Percentiles rank a stretch among this genome's conserved stretches.
These are phyloP conservation scores for Bombyx mandarina DNA, from an alignment of 1,140 invertebrate species.

Conservation along the genomic window DNA sequence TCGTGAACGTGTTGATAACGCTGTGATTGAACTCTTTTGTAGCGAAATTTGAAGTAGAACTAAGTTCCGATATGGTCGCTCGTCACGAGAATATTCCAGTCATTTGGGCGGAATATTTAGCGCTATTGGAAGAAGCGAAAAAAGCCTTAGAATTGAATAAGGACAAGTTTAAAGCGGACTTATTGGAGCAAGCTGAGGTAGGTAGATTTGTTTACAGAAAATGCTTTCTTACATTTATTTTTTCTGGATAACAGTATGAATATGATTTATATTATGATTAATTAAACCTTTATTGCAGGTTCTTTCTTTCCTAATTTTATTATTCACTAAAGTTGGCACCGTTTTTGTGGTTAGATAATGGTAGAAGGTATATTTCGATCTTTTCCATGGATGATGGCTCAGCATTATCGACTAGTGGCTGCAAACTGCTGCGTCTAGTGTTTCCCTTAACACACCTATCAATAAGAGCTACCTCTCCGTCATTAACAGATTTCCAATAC, in stretches of 20 bases:
- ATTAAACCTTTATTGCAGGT: background rate
- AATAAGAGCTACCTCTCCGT: no score
- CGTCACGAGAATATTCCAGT: slow-evolving; percentile 75
- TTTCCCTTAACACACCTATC: no score
- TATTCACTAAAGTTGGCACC: slow-evolving; percentile 3
- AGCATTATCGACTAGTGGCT: no score
- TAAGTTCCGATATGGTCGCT: slow-evolving; percentile 72
- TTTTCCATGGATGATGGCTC: no score
- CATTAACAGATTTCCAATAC: no score
- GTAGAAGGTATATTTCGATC: no score
- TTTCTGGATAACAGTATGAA: no score
- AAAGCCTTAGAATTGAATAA: slow-evolving; percentile 78
- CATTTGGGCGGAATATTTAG: slow-evolving; percentile 78
- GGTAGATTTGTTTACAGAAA: background rate
- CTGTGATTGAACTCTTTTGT: slow-evolving; percentile 5
- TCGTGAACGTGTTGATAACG: background rate
- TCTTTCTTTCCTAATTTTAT: background rate
- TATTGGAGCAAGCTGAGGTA: slow-evolving; percentile 76
- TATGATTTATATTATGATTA: no score
- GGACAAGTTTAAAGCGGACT: slow-evolving; percentile 79
- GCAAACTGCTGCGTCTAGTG: no score
- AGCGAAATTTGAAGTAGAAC: slow-evolving; percentile 77
- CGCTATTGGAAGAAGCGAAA: slow-evolving; percentile 75
- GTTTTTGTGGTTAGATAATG: background rate
- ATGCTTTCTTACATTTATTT: no score